These are phyloP conservation scores for Dichetophora obliterata DNA, from an alignment of 2,888 invertebrate species.

Conservation along the genomic window DNA sequence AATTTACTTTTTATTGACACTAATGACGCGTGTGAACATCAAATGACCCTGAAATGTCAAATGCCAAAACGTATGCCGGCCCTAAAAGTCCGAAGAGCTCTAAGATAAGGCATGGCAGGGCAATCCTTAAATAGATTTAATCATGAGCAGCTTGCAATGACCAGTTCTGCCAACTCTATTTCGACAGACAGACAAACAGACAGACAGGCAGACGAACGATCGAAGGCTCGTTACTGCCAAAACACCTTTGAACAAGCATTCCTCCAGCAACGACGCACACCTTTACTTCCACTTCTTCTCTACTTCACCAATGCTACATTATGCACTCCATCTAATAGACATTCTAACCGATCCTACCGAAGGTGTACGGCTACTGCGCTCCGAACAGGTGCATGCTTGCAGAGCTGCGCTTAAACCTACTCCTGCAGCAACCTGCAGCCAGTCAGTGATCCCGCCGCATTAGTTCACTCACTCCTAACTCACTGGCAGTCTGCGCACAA, in stretches of 20 bases:
- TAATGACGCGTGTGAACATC: conserved; percentile 16
- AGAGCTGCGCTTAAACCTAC: neutral
- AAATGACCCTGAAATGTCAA: neutral
- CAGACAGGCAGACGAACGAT: no score
- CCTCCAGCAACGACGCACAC: neutral
- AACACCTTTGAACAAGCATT: neutral
- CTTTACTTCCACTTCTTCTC: neutral
- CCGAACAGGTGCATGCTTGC: conserved; percentile 32
- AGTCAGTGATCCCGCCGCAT: conserved; percentile 21
- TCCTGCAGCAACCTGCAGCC: neutral
- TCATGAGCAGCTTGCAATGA: neutral
- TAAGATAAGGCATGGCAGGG: neutral
- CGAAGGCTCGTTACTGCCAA: neutral
- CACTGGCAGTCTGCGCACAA: neutral
- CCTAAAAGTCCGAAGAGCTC: neutral
- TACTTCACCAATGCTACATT: neutral
- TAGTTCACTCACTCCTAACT: neutral
- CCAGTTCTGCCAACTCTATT: conserved; percentile 27
- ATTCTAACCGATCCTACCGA: conserved; percentile 5
- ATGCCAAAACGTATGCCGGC: conserved; percentile 4
- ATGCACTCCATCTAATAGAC: neutral
- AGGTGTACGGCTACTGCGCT: neutral
- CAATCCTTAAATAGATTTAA: neutral
- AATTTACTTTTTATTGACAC: conserved; percentile 64
- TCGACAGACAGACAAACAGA: neutral